Evolutionary conservation across 2,113 vertebrate species (phyloP).

Genomic region (Aegithalos caudatus): DNA sequence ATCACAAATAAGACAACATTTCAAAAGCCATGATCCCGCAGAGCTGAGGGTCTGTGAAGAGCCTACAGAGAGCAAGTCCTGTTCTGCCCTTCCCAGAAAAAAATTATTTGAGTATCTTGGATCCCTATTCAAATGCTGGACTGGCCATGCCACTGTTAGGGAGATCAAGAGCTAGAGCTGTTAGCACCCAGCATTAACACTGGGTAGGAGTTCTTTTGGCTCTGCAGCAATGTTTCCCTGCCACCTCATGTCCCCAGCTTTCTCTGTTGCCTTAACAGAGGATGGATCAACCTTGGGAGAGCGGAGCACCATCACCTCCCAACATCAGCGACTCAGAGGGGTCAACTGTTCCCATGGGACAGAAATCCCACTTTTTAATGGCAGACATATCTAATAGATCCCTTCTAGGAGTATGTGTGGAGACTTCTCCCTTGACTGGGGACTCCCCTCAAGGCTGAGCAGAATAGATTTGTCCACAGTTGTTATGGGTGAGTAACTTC

Average conservation of each 20-base stretch:
- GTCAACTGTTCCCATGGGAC: background rate
- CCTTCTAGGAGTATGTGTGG: background rate
- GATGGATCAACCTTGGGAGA: background rate
- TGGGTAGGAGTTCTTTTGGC: background rate
- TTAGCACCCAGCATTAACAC: background rate
- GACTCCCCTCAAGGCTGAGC: background rate
- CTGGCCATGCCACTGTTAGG: background rate
- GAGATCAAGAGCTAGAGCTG: background rate
- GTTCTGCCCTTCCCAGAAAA: background rate
- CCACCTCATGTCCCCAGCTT: background rate
- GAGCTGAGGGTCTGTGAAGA: background rate
- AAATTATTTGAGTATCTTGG: background rate
- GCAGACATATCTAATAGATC: background rate
- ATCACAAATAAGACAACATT: background rate
- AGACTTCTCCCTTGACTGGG: background rate
- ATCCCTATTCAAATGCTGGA: background rate
- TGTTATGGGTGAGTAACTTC: background rate
- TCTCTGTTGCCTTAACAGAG: background rate
- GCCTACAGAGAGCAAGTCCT: background rate
- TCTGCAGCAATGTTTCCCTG: background rate
- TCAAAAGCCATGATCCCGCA: accelerated
- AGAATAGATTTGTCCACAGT: background rate
- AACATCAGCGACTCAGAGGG: accelerated
- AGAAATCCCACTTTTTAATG: background rate
- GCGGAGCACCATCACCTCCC: background rate